A percentile compares a stretch with the other conserved stretches of the same genome.
Conservation (phyloP, 2,888 invertebrate genomes). For the Cataglyphis livida region DNA sequence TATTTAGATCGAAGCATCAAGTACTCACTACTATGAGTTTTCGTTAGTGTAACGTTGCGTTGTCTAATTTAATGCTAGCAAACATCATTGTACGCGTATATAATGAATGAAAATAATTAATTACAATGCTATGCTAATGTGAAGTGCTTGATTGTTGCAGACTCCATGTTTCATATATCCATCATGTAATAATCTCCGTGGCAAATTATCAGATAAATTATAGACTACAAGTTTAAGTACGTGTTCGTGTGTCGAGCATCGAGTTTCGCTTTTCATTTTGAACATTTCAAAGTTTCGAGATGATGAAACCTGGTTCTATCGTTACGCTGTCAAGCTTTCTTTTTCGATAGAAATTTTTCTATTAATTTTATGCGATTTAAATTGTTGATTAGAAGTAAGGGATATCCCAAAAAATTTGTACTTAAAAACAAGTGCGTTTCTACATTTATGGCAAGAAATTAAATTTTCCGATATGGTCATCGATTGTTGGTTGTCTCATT, state of each 20-base stretch:
- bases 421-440: background rate
- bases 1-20: slow-evolving; percentile 41
- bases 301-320: slow-evolving; percentile 5
- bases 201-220: slow-evolving; percentile 46
- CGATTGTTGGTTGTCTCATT: background rate
- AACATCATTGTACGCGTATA: slow-evolving; percentile 40
- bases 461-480: background rate
- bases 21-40: slow-evolving; percentile 21
- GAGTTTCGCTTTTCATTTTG: slow-evolving; percentile 23
- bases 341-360: slow-evolving; percentile 12
- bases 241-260: background rate
- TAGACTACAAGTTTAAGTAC: background rate
- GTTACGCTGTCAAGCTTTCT: slow-evolving; percentile 1
- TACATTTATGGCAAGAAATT: background rate
- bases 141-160: slow-evolving; percentile 20
- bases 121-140: slow-evolving; percentile 36
- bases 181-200: slow-evolving; percentile 34
- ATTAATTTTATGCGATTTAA: slow-evolving; percentile 26
- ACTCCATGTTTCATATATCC: slow-evolving; percentile 29
- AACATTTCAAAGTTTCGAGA: slow-evolving; percentile 20
- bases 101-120: slow-evolving; percentile 52
- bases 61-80: slow-evolving; percentile 47
- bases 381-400: background rate
- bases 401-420: slow-evolving; percentile 14
- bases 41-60: slow-evolving; percentile 15